These are phyloP conservation scores for Lucinisca nassula DNA, from an alignment of 2,888 invertebrate species.

Conservation along the genomic window DNA sequence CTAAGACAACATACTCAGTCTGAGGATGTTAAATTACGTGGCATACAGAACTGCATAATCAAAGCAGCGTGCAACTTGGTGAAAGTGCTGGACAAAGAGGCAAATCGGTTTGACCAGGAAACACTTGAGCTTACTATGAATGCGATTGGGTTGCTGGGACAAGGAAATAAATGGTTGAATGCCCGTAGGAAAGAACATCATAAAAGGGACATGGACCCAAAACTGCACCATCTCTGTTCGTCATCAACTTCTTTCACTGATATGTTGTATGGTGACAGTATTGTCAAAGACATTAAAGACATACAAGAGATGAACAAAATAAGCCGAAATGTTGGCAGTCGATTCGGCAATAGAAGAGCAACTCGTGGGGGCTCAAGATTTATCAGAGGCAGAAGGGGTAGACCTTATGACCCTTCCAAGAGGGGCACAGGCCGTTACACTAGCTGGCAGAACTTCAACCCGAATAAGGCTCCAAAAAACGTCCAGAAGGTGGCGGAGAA, in stretches of 20 bases:
- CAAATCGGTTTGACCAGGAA: neutral
- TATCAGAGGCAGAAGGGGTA: neutral
- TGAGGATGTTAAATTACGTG: conserved; percentile 35
- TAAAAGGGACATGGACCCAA: conserved; percentile 39
- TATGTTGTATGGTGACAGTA: no score
- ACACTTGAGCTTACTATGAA: conserved; percentile 13
- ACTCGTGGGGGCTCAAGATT: neutral
- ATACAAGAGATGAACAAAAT: no score
- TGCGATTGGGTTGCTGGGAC: conserved; percentile 27
- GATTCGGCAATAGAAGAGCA: neutral
- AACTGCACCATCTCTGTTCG: no score
- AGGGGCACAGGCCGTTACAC: neutral
- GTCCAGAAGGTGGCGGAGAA: neutral
- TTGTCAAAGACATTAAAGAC: no score
- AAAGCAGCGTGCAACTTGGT: conserved; percentile 44
- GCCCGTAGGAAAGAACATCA: conserved; percentile 31
- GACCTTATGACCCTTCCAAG: no score
- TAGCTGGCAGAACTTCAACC: neutral
- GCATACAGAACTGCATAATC: conserved; percentile 48
- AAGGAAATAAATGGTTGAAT: conserved; percentile 44
- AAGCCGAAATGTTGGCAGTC: neutral
- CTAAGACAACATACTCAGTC: conserved; percentile 28
- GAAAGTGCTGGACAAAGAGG: conserved; percentile 19
- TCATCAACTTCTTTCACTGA: no score
- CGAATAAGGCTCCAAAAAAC: neutral